Evolutionary conservation across 1,140 invertebrate genomes (phyloP), one percentile per base, ranked within the genome.

Genomic region (Hylaeus anthracinus): DNA sequence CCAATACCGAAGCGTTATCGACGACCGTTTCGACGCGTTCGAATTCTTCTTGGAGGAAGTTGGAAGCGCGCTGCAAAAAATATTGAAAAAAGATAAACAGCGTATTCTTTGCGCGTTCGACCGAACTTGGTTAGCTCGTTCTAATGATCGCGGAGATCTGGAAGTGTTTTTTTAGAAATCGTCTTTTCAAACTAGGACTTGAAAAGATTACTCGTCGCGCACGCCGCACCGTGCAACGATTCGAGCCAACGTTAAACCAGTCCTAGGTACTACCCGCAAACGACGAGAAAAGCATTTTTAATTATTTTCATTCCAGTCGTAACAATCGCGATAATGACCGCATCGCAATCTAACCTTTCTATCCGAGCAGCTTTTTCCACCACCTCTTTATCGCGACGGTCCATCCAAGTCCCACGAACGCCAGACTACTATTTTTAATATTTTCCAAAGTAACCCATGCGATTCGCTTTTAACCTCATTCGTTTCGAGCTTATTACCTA

Each of bases 241-340:
- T 5, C 43, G 43, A 45, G 5, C 43, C 43, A 5, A 45, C 43
- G 43, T 45, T n/a, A 4, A 58, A 26, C 15, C 8, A 72, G 1
- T 5, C 4, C 37, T 5, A 60, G 48, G 45, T 8, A 37, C 14
- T 14, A 61, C 45, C 15, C 53, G 15, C 39, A n/a, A 43, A 58
- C 8, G 15, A 43, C 9, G 26, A 14, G 43, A 53, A 5, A 14
- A 37, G 26, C 37, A 37, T 43, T 39, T 53, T 63, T 48, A 55
- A 79, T 72, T 72, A 79, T 63, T 79, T 45, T 60, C 64, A 79
- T 79, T 56, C 41, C 41, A 3, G 3, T 1, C 10, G 41, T 10
- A n/a, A 64, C 9, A 65, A 79, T 79, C 51, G 55, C 45, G 45
- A 72, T 72, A 73, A 79, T 79, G 48, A 43, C 26, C 26, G 6